Base-by-base conservation (phyloP, 2,797 vertebrate genomes). In the Capromys pilorides region DNA sequence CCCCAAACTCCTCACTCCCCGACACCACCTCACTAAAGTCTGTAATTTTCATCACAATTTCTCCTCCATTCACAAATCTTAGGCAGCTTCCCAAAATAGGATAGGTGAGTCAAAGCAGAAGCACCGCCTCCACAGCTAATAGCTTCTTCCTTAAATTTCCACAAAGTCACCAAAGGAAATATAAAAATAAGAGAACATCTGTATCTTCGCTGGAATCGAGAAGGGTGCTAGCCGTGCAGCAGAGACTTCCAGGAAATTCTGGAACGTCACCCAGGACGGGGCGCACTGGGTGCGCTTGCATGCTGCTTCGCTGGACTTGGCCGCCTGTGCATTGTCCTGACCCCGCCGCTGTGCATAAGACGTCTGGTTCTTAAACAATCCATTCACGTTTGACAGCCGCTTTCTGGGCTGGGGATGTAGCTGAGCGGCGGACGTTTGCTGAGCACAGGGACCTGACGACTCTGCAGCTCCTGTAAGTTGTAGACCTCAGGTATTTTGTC, bases 21-120 rank as follows among this genome's bases (percentile, higher is more conserved):
- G 82, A 90, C 66, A 86, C 39, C 67, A 45, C 57, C 73, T 77
- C 31, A 93, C 16, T 5, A 12, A 83, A 81, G 67, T 61, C 14
- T 49, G 33, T 31, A 21, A 18, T 61, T 61, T 61, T 41, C 33
- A 39, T 73, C 67, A 36, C 8, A 28, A 21, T 36, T 62, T 79
- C 33, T 22, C 31, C 92, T 93, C 73, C 85, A 64, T 83, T 82
- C 92, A 86, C 57, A 84, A 39, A 95, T 81, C 62, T 86, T 33
- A 59, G 31, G 57, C 64, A 66, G 59, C 88, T 69, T 86, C 91
- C 92, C 45, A 86, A 87, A 91, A 62, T 18, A 80, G n/a, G 14
- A 41, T 19, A 28, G 54, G 82, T 28, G 64, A 92, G 22, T 84
- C 88, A 73, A 91, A 81, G 33, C 49, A 16, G 45, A 66, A 79